These are phyloP conservation scores for Dipus sagitta DNA, from an alignment of 2,797 vertebrate species.

Conservation along the genomic window DNA sequence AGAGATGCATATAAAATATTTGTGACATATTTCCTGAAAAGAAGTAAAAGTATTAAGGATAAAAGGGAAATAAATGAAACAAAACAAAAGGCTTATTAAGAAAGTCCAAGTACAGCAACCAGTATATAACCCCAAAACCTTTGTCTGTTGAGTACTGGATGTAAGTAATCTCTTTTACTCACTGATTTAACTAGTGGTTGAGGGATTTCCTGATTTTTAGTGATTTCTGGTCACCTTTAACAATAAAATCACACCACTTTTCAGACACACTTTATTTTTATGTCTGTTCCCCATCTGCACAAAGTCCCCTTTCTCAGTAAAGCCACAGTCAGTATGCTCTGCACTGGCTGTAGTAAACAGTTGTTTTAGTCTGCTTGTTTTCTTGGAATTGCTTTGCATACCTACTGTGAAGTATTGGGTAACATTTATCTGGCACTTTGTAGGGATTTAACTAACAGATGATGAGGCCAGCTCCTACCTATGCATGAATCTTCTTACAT, in stretches of 20 bases:
- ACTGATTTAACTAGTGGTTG: too few species aligned
- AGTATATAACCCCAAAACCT: too few species aligned
- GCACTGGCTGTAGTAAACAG: background rate
- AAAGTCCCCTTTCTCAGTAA: background rate
- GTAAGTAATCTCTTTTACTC: too few species aligned
- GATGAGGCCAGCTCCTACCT: background rate
- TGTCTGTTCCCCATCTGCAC: background rate
- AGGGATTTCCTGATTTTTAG: too few species aligned
- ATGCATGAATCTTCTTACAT: background rate
- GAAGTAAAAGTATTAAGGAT: too few species aligned
- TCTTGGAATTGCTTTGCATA: background rate
- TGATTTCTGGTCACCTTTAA: too few species aligned
- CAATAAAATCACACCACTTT: background rate
- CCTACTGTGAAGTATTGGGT: background rate
- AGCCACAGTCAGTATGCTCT: background rate
- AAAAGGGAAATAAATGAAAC: too few species aligned
- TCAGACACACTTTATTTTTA: background rate
- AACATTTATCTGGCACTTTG: background rate
- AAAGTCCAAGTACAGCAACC: too few species aligned
- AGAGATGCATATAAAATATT: too few species aligned
- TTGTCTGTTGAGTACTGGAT: too few species aligned
- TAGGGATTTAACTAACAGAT: conserved; percentile 17
- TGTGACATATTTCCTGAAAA: too few species aligned
- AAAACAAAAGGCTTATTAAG: too few species aligned
- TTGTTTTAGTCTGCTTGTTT: background rate